These are phyloP conservation scores for Emydoidea blandingii DNA, from an alignment of 2,797 vertebrate genomes.

Conservation along the genomic window DNA sequence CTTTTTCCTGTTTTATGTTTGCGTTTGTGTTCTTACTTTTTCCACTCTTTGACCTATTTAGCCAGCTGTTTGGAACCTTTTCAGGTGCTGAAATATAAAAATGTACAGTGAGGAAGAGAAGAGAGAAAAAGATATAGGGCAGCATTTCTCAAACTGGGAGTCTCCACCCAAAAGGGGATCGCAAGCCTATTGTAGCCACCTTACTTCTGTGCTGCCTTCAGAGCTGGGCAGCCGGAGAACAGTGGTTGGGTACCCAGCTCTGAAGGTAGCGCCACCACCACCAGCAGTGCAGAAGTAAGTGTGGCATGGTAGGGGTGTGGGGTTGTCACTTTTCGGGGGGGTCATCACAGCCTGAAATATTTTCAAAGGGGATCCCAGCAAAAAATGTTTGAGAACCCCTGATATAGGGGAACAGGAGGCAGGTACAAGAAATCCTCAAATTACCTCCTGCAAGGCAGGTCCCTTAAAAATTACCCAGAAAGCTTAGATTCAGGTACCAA, in stretches of 20 bases:
- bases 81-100: conserved; percentile 60
- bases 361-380: no score
- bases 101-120: background rate
- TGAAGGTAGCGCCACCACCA: background rate
- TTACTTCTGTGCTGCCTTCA: no score
- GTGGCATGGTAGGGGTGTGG: no score
- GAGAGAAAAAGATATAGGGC: background rate
- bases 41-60: conserved; percentile 70
- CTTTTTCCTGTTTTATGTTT: conserved; percentile 38
- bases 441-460: conserved; percentile 50
- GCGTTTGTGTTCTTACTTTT: conserved; percentile 37
- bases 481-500: conserved; percentile 27
- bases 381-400: no score
- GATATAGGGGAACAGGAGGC: conserved; percentile 21
- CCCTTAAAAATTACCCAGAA: conserved; percentile 68
- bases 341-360: no score
- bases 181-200: no score
- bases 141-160: no score
- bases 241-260: background rate
- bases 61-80: conserved; percentile 57
- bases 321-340: no score
- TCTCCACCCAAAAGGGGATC: no score
- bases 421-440: conserved; percentile 34
- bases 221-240: no score
- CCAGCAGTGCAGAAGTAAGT: no score